Evolutionary conservation across 2,797 vertebrate species (phyloP).

Genomic region (Falco rusticolus): DNA sequence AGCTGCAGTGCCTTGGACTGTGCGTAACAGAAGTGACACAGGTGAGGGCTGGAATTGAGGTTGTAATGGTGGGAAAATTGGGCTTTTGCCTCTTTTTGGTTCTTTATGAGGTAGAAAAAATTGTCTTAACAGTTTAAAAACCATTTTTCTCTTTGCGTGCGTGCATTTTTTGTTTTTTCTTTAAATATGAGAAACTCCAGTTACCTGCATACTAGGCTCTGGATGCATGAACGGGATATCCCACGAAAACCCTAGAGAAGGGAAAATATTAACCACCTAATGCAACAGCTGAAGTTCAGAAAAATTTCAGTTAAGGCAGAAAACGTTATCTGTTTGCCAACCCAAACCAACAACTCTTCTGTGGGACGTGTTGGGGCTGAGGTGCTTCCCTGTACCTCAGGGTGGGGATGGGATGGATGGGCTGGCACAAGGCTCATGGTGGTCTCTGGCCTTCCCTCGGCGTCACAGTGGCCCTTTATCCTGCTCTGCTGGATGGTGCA

Average conservation of each 20-base stretch:
- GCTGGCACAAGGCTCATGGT: background rate
- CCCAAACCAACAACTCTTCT: rapidly evolving
- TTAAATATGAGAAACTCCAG: background rate
- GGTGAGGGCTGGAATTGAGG: slow-evolving; percentile 41
- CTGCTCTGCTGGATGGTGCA: background rate
- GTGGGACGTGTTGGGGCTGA: background rate
- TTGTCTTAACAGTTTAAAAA: slow-evolving; percentile 1
- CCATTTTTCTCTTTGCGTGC: background rate
- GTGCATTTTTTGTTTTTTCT: background rate
- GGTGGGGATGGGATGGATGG: background rate
- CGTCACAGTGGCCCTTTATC: background rate
- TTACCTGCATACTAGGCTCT: background rate
- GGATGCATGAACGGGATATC: slow-evolving; percentile 47
- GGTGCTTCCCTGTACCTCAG: rapidly evolving
- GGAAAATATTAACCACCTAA: background rate
- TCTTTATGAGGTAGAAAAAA: slow-evolving; percentile 58
- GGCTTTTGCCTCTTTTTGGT: slow-evolving; percentile 20
- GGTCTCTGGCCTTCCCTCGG: background rate
- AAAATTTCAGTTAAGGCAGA: background rate
- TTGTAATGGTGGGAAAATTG: slow-evolving; percentile 45
- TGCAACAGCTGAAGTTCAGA: background rate
- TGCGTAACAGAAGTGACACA: slow-evolving; percentile 40
- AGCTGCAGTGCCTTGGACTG: slow-evolving; percentile 45
- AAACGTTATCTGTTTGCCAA: background rate
- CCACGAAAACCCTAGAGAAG: background rate